Evolutionary conservation across 2,888 invertebrate genomes (phyloP).

Genomic region (Synergus itoensis): DNA sequence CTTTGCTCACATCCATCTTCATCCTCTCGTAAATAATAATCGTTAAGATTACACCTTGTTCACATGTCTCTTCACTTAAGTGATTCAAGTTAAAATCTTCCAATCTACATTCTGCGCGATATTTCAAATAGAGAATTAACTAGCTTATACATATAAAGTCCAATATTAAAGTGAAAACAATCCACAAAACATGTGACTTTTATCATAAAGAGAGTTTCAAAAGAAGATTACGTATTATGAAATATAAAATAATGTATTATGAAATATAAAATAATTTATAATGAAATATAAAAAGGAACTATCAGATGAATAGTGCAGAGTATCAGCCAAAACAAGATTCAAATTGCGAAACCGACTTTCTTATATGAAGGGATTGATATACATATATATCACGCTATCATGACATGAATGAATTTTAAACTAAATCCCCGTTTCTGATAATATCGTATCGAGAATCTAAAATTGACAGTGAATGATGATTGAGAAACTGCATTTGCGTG

Average conservation of each 20-base stretch:
- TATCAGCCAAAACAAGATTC: background rate
- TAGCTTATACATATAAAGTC: background rate
- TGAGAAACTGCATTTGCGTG: conserved; percentile 26
- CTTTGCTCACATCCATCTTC: conserved; percentile 57
- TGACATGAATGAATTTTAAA: conserved; percentile 36
- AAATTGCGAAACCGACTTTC: conserved; percentile 1
- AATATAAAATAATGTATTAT: too few species aligned
- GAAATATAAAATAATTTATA: too few species aligned
- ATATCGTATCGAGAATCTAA: conserved; percentile 34
- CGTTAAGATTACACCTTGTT: conserved; percentile 52
- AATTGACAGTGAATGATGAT: conserved; percentile 37
- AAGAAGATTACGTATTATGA: background rate
- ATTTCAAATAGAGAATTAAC: conserved; percentile 32
- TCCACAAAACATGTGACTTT: background rate
- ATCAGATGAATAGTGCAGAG: background rate
- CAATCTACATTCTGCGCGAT: conserved; percentile 25
- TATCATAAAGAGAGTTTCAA: background rate
- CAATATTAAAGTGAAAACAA: background rate
- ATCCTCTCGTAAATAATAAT: conserved; percentile 56
- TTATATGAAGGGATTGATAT: conserved; percentile 31
- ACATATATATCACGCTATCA: conserved; percentile 26
- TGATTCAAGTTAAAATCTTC: conserved; percentile 33
- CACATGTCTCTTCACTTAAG: conserved; percentile 27
- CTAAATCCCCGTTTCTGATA: conserved; percentile 21
- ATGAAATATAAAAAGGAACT: background rate